These are phyloP conservation scores for Kryptolebias ocellatus DNA, from an alignment of 2,797 vertebrate species.

Conservation along the genomic window DNA sequence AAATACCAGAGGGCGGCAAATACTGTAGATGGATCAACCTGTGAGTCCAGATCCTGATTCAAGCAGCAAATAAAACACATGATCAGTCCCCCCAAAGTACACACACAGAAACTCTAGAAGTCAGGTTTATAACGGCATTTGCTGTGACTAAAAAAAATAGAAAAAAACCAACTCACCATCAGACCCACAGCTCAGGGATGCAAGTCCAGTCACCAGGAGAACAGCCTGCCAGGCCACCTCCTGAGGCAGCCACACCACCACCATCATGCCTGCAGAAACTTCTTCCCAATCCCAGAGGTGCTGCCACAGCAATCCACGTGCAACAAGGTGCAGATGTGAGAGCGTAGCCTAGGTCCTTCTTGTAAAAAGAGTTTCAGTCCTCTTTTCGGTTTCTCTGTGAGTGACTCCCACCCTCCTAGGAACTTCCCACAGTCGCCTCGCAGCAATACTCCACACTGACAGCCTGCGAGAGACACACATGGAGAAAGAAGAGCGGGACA, in stretches of 20 bases:
- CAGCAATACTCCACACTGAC: constrained; percentile 77
- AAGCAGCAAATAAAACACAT: constrained; percentile 2
- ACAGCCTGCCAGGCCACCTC: constrained; percentile 61
- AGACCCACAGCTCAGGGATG: constrained; percentile 52
- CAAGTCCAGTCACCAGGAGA: constrained; percentile 71
- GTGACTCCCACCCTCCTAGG: constrained; percentile 50
- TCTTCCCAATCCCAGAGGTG: constrained; percentile 65
- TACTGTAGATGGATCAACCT: background rate
- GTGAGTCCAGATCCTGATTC: constrained; percentile 1
- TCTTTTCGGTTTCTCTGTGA: constrained; percentile 43
- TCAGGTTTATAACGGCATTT: background rate
- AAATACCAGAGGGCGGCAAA: constrained; percentile 57
- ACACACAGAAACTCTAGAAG: background rate
- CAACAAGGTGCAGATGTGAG: constrained; percentile 44
- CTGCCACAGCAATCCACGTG: constrained; percentile 44
- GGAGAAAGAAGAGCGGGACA: constrained; percentile 50
- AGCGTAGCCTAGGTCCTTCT: constrained; percentile 46
- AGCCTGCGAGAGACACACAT: constrained; percentile 72
- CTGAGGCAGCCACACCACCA: constrained; percentile 49
- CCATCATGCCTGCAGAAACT: constrained; percentile 54
- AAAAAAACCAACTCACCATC: constrained; percentile 71
- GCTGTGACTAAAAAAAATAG: background rate
- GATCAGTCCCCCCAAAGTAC: background rate
- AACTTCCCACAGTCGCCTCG: constrained; percentile 67
- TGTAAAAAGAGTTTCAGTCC: constrained; percentile 21